Percentiles rank a stretch among this genome's conserved stretches.
Conservation (phyloP, 2,888 invertebrate species). For the Tetranychus truncatus region DNA sequence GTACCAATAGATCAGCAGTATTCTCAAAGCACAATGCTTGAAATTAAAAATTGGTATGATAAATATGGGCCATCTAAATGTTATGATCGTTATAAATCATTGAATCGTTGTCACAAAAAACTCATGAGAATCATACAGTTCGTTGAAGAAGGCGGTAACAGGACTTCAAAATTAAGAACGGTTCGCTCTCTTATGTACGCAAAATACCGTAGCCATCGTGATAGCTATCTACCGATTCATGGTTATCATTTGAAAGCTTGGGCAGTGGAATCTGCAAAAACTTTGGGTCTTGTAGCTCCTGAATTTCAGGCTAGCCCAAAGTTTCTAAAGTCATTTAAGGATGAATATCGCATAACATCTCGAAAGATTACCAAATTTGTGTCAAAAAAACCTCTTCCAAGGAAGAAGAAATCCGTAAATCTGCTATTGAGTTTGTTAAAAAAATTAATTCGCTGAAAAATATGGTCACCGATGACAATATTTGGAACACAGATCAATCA, state of each 20-base stretch:
- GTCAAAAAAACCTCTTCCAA: too few relatives aligned
- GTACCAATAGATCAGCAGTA: neutral
- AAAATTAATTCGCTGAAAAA: too few relatives aligned
- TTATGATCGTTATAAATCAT: neutral
- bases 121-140: neutral
- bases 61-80: neutral
- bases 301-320: too few relatives aligned
- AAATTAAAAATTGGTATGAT: neutral
- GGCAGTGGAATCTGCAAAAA: neutral
- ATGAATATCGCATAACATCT: too few relatives aligned
- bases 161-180: neutral
- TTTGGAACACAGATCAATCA: constrained; percentile 1
- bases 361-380: too few relatives aligned
- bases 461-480: too few relatives aligned
- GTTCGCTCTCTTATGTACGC: neutral
- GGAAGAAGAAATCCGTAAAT: too few relatives aligned
- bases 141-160: neutral
- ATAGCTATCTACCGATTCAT: neutral
- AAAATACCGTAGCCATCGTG: neutral
- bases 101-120: neutral
- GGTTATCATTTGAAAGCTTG: neutral
- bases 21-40: neutral
- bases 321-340: too few relatives aligned
- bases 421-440: too few relatives aligned
- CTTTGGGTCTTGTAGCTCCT: too few relatives aligned